Percentiles rank a stretch among this genome's conserved stretches.
Evolutionary conservation across 2,888 invertebrate species (phyloP).

Genomic region (Altica lythri): DNA sequence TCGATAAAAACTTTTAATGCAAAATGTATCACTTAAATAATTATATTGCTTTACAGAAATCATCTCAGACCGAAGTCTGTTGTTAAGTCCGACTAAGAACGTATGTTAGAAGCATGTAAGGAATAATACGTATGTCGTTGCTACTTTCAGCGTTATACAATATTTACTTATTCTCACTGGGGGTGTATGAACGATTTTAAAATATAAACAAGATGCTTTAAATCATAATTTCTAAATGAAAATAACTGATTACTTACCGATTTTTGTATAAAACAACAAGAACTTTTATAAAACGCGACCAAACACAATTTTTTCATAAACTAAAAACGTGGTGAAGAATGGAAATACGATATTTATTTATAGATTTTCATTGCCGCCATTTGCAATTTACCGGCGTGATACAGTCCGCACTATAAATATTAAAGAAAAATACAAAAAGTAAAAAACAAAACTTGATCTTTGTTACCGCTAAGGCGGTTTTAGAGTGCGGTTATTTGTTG

Average conservation of each 20-base stretch:
- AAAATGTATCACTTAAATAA: conserved; percentile 59
- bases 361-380: conserved; percentile 54
- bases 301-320: conserved; percentile 42
- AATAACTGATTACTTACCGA: conserved; percentile 39
- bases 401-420: conserved; percentile 45
- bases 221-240: conserved; percentile 30
- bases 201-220: conserved; percentile 49
- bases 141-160: conserved; percentile 47
- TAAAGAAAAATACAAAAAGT: conserved; percentile 33
- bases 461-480: conserved; percentile 29
- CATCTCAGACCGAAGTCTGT: conserved; percentile 52
- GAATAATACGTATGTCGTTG: conserved; percentile 47
- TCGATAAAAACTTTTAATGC: conserved; percentile 59
- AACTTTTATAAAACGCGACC: conserved; percentile 38
- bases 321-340: conserved; percentile 47
- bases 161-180: conserved; percentile 54
- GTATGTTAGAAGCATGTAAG: conserved; percentile 49
- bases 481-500: conserved; percentile 25
- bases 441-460: conserved; percentile 30
- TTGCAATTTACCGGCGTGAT: conserved; percentile 55
- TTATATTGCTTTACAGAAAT: conserved; percentile 54
- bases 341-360: conserved; percentile 57
- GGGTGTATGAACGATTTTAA: conserved; percentile 53
- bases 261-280: conserved; percentile 38
- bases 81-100: conserved; percentile 48